Conservation (phyloP, 2,888 invertebrate genomes). For the Drosophila algonquin region DNA sequence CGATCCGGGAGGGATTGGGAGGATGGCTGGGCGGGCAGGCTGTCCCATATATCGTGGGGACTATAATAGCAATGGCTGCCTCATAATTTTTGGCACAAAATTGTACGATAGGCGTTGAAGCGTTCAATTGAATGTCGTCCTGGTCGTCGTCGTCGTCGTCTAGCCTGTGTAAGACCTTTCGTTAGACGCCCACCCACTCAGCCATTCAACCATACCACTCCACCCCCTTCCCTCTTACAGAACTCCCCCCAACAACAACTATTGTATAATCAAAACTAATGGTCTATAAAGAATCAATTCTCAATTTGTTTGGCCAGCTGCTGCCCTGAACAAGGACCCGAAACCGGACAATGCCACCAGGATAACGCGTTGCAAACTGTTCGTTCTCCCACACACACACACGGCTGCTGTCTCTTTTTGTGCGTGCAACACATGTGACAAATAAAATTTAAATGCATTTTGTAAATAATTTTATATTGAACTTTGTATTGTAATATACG, state of each 20-base stretch:
- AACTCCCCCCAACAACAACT: slow-evolving; percentile 47
- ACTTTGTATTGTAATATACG: slow-evolving; percentile 31
- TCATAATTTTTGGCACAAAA: slow-evolving; percentile 78
- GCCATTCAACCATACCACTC: too few species aligned
- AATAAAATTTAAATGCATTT: slow-evolving; percentile 76
- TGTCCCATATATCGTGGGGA: slow-evolving; percentile 66
- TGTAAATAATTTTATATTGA: slow-evolving; percentile 60
- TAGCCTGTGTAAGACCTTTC: slow-evolving; percentile 21
- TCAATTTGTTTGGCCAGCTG: slow-evolving; percentile 80
- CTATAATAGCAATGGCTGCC: slow-evolving; percentile 66
- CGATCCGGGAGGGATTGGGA: neutral
- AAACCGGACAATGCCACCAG: slow-evolving; percentile 25
- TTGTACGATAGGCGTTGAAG: slow-evolving; percentile 80
- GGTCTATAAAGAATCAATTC: slow-evolving; percentile 82
- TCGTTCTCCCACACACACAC: slow-evolving; percentile 13
- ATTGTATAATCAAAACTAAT: slow-evolving; percentile 81
- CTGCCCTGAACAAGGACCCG: slow-evolving; percentile 46
- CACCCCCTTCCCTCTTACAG: neutral
- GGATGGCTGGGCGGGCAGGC: slow-evolving; percentile 5
- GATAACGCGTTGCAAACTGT: slow-evolving; percentile 45
- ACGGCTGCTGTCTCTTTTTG: neutral
- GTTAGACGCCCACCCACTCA: neutral
- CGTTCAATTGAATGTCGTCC: slow-evolving; percentile 77
- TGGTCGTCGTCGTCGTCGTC: slow-evolving; percentile 10
- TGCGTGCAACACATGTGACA: slow-evolving; percentile 64